phyloP scores from a whole-genome alignment of 2,113 vertebrate genomes.

The Labeo rohita region DNA sequence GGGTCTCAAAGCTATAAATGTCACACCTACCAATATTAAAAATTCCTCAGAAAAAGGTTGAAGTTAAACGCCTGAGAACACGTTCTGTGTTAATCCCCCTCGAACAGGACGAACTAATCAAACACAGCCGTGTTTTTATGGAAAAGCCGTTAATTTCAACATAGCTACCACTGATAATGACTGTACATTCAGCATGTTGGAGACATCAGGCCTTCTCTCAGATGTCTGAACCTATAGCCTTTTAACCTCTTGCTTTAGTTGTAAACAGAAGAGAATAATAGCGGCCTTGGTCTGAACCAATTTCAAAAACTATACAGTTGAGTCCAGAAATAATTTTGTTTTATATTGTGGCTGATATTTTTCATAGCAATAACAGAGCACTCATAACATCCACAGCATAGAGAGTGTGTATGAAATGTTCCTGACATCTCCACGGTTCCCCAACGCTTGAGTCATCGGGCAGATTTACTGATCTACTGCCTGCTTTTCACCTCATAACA shows the following conservation, averaged over 20 bases:
- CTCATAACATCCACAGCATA: slow-evolving; percentile 30
- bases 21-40: slow-evolving; percentile 75
- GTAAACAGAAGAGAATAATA: not conserved
- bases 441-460: slow-evolving; percentile 30
- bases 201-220: not conserved
- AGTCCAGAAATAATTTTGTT: slow-evolving; percentile 9
- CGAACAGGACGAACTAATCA: slow-evolving; percentile 10
- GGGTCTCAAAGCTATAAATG: slow-evolving; percentile 68
- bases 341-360: slow-evolving; percentile 21
- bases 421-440: slow-evolving; percentile 29
- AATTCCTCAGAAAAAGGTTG: slow-evolving; percentile 67
- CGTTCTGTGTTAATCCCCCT: slow-evolving; percentile 16
- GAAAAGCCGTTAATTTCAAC: not conserved
- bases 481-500: slow-evolving; percentile 18
- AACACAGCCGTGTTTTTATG: slow-evolving; percentile 21
- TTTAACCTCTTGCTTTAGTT: not conserved
- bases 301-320: not conserved
- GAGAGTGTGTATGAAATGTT: slow-evolving; percentile 49
- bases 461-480: slow-evolving; percentile 11
- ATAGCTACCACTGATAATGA: not conserved
- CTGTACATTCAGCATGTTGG: not conserved
- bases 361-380: slow-evolving; percentile 32
- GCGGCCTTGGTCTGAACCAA: slow-evolving; percentile 12
- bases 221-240: not conserved
- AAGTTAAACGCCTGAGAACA: slow-evolving; percentile 35